phyloP scores from a whole-genome alignment of 2,113 vertebrate genomes.

The Paratilapia polleni region DNA sequence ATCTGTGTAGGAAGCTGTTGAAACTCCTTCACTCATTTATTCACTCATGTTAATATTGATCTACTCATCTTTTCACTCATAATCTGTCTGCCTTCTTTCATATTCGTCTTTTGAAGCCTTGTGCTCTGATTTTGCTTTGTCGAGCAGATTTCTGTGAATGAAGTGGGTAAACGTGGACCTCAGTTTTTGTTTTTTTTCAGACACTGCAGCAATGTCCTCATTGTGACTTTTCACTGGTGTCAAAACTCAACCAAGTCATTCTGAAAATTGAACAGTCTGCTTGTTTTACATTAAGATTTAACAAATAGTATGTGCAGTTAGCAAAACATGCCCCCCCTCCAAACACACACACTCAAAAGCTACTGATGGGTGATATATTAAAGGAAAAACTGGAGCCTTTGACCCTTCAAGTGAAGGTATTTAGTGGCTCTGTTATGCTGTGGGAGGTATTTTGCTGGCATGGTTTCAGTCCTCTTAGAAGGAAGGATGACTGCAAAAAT shows the following conservation, averaged over 20 bases:
- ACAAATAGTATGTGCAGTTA: background rate
- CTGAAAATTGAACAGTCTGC: background rate
- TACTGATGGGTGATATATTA: background rate
- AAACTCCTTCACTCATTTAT: slow-evolving; percentile 9
- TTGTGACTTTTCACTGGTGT: background rate
- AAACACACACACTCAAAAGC: background rate
- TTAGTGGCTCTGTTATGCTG: background rate
- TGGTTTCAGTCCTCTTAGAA: background rate
- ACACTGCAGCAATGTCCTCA: background rate
- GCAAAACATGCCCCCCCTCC: too few species aligned
- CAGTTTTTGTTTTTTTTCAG: too few species aligned
- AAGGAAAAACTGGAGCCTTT: background rate
- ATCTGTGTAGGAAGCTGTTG: background rate
- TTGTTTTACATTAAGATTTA: background rate
- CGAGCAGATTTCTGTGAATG: background rate
- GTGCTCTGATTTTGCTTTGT: background rate
- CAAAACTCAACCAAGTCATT: background rate
- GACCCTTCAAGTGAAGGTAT: background rate
- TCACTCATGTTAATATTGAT: slow-evolving; percentile 33
- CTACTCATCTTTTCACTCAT: background rate
- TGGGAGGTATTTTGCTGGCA: background rate
- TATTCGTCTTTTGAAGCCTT: background rate
- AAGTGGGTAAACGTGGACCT: background rate
- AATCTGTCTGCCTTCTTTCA: slow-evolving; percentile 5
- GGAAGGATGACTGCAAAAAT: background rate